phyloP scores from a whole-genome alignment of 2,797 vertebrate species.

The Hippoglossus hippoglossus region DNA sequence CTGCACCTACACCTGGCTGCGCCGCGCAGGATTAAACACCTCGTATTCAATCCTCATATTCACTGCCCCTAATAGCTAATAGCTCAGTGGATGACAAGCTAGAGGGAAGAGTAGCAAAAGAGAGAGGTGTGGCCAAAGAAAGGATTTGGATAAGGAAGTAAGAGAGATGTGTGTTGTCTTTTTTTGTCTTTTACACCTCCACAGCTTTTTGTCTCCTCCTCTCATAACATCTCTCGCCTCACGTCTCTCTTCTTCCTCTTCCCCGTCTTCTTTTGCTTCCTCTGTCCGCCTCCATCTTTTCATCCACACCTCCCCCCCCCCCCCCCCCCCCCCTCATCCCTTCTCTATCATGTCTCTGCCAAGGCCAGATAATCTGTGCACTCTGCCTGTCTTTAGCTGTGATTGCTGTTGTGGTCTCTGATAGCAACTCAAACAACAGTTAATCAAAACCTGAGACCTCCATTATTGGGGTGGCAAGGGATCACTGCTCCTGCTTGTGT shows the following conservation, averaged over 20 bases:
- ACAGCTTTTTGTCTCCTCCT: slow-evolving; percentile 11
- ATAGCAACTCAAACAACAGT: slow-evolving; percentile 70
- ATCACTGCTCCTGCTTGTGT: slow-evolving; percentile 41
- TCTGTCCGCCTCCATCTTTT: not conserved
- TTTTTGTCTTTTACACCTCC: slow-evolving; percentile 2
- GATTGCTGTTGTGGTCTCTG: slow-evolving; percentile 61
- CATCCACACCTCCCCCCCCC: not conserved
- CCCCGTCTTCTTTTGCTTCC: not conserved
- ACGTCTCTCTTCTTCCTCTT: not conserved
- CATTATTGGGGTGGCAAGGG: slow-evolving; percentile 62
- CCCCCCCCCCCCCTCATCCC: not conserved
- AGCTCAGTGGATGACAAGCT: slow-evolving; percentile 35
- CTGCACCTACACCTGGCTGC: slow-evolving; percentile 46
- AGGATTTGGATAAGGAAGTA: slow-evolving; percentile 21
- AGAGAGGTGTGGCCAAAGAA: slow-evolving; percentile 16
- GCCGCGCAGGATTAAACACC: slow-evolving; percentile 37
- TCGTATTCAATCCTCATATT: slow-evolving; percentile 47
- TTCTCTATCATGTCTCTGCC: not conserved
- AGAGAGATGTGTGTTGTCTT: slow-evolving; percentile 18
- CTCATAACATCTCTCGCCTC: not conserved
- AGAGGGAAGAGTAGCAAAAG: slow-evolving; percentile 10
- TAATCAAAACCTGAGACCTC: slow-evolving; percentile 76
- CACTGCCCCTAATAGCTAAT: slow-evolving; percentile 45
- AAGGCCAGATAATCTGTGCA: slow-evolving; percentile 33
- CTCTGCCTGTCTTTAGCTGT: slow-evolving; percentile 51